Base-by-base conservation (phyloP, 1,140 invertebrate genomes). In the Bombus fervidus region DNA sequence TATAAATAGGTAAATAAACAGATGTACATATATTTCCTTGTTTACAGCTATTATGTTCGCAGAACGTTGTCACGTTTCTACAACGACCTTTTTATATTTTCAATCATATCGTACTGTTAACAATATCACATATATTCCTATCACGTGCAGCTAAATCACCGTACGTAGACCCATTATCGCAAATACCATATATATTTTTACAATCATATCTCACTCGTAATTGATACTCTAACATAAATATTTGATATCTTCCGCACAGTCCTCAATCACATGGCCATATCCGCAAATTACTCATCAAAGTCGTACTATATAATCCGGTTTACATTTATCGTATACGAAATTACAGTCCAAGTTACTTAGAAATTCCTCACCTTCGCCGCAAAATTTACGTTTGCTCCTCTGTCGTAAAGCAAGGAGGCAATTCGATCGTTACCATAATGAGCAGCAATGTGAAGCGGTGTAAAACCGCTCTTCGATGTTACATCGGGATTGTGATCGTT, bases 381-480 rank as follows among this genome's bases (percentile, higher is more conserved):
- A 92, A 97, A 99, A 95, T 99, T 99, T 43, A 99, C 98, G 95
- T 99, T 98, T 41, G 99, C 99, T 41, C 98, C 98, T 93, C 97
- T 97, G 64, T 98, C 97, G 62, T 99, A 97, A 71, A 99, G 96
- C 83, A 99, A 96, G 84, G 96, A 97, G 68, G 98, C 99, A 86
- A 99, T 99, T 93, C 98, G 98, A 91, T 98, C 98, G 95, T 99
- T 99, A 41, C 99, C 99, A 95, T 99, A 99, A 95, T 99, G 99
- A 37, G 99, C 98, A 41, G 99, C 99, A 92, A 99, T 99, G 95
- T 99, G 99, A 34, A 99, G 96, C 2, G 99, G 99, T 2, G 99
- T 99, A 94, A 99, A 99, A 2, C 99, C 99, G 92, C 98, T 99
- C 96, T 99, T 99, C 22, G 98, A 99, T 76, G 98, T 98, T 71